Base-by-base conservation (phyloP, 2,797 vertebrate species). In the Adelosebastes latens region DNA sequence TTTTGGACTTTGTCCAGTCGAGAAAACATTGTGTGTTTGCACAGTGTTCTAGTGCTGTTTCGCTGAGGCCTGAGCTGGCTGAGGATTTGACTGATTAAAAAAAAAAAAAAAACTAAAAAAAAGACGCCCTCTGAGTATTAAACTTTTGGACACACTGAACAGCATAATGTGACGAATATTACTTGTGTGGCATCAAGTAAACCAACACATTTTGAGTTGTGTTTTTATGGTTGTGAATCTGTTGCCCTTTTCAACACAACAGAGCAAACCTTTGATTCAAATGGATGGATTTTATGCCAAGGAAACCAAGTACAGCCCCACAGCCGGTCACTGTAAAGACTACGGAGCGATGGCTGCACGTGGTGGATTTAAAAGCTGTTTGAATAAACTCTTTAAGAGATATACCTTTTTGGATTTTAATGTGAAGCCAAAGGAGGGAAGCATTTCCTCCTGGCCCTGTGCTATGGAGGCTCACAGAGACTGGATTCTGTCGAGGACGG, bases 251-350 rank as follows among this genome's bases (percentile, higher is more conserved):
- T 82, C 52, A 71, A 81, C 83, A 67, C 59, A 62, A 22, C 29
- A 27, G 58, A 77, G 75, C 81, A 31, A 80, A 60, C 36, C 63
- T 79, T 72, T 76, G 77, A 81, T 75, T 88, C 64, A 79, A 75
- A 80, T 31, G 59, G 85, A 81, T 82, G 90, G 79, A 88, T 83
- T 84, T 83, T 75, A 92, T 83, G 89, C 90, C 91, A 89, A 85
- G 90, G 87, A 92, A 88, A 79, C 67, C 49, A 79, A 82, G 81
- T 62, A 62, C 69, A 73, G 56, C 81, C 64, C 75, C 29, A 74
- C 67, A 60, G 66, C 32, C 18, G 20, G 77, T 77, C 24, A 69
- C 83, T 86, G 89, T 68, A 72, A 80, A 77, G 70, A 80, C 88
- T 64, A 22, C 13, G 83, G 83, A 82, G 80, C 39, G 42, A 66